Conservation (phyloP, 2,113 vertebrate species). For the Rhynchomys soricoides region DNA sequence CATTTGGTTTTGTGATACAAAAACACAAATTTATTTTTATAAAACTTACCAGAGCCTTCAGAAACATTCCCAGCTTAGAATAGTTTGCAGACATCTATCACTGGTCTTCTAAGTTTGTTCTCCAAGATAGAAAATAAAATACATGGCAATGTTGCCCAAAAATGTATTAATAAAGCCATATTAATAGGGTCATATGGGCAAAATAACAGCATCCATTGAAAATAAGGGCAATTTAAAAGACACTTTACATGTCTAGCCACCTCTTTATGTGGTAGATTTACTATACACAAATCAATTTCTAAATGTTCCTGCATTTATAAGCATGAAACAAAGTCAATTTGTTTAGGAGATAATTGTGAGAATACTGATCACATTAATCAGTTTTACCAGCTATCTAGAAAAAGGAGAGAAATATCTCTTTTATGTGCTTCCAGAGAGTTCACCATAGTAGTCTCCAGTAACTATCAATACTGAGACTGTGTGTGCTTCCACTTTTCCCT, state of each 20-base stretch:
- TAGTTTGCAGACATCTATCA: conserved; percentile 14
- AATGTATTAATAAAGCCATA: background rate
- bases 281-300: conserved; percentile 54
- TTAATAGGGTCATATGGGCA: background rate
- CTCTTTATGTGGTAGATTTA: background rate
- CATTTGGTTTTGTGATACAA: background rate
- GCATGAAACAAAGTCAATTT: conserved; percentile 48
- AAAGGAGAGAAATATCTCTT: background rate
- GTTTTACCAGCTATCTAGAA: conserved; percentile 39
- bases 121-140: conserved; percentile 42
- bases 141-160: background rate
- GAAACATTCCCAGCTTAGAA: background rate
- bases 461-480: background rate
- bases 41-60: background rate
- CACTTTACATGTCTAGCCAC: background rate
- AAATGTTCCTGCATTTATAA: conserved; percentile 27
- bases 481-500: background rate
- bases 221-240: conserved; percentile 3
- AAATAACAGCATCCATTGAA: background rate
- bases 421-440: background rate
- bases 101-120: conserved; percentile 24
- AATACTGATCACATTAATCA: conserved; percentile 51
- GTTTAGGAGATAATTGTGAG: conserved; percentile 61
- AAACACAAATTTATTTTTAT: background rate
- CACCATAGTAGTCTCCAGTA: background rate